These are phyloP conservation scores for Akabosia matsudoensis DNA, from an alignment of 1,140 invertebrate genomes.

Conservation along the genomic window DNA sequence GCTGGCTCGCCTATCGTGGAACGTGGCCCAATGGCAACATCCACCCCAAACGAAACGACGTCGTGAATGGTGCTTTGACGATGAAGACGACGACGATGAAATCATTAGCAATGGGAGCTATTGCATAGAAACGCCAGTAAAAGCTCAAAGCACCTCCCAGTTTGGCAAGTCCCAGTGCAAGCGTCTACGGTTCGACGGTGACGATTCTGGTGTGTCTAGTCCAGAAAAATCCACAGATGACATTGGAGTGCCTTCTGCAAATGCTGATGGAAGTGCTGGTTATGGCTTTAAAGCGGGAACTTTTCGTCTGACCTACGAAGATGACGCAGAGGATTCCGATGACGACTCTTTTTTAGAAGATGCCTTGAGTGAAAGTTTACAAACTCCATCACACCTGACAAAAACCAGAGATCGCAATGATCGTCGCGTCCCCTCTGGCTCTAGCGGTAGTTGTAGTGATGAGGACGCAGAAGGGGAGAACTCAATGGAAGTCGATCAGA, in stretches of 20 bases:
- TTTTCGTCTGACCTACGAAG: conserved; percentile 8
- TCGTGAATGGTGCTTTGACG: conserved; percentile 37
- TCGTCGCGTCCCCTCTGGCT: conserved; percentile 41
- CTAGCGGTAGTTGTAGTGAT: conserved; percentile 39
- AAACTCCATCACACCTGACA: not conserved
- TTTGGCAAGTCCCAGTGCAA: not conserved
- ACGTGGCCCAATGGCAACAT: not conserved
- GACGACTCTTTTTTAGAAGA: conserved; percentile 40
- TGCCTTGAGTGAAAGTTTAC: conserved; percentile 32
- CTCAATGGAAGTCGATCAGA: conserved; percentile 44
- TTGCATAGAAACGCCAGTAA: not conserved
- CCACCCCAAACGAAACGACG: conserved; percentile 35
- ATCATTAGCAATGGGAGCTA: not conserved
- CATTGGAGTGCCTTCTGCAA: conserved; percentile 1
- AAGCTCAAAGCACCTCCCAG: not conserved
- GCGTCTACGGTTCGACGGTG: not conserved
- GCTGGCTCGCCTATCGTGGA: not conserved
- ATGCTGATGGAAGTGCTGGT: not conserved
- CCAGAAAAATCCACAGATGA: conserved; percentile 28
- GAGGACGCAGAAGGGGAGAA: conserved; percentile 34
- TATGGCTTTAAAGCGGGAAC: not conserved
- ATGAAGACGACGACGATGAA: conserved; percentile 32
- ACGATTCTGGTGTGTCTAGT: conserved; percentile 14
- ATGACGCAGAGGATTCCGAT: conserved; percentile 31
- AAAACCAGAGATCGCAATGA: conserved; percentile 35